phyloP scores from a whole-genome alignment of 2,113 vertebrate genomes.

The Leptodactylus fuscus region DNA sequence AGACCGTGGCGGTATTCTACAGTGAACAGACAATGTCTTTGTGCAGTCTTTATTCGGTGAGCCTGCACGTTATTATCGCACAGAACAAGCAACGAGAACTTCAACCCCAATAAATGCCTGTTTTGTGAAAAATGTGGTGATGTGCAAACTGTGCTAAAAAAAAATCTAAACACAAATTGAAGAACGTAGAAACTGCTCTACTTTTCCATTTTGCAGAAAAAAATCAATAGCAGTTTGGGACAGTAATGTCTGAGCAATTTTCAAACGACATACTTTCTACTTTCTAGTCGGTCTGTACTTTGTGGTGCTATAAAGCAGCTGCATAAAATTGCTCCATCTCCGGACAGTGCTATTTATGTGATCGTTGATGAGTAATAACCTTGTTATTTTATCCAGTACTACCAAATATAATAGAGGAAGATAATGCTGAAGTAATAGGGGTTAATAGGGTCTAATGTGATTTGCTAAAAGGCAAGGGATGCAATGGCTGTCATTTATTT shows the following conservation, averaged over 20 bases:
- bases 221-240: slow-evolving; percentile 48
- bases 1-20: neutral
- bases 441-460: neutral
- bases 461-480: neutral
- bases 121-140: neutral
- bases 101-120: neutral
- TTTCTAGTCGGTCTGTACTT: slow-evolving; percentile 23
- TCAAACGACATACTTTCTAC: slow-evolving; percentile 25
- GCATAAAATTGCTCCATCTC: slow-evolving; percentile 23
- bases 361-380: slow-evolving; percentile 5
- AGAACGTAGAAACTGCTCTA: slow-evolving; percentile 13
- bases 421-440: neutral
- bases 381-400: slow-evolving; percentile 2
- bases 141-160: slow-evolving; percentile 28
- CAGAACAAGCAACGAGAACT: neutral
- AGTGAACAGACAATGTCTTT: neutral
- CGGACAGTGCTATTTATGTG: slow-evolving; percentile 22
- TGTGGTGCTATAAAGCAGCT: slow-evolving; percentile 23
- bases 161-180: slow-evolving; percentile 44
- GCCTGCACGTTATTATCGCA: neutral
- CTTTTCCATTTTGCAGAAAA: slow-evolving; percentile 38
- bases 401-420: neutral
- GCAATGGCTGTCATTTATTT: neutral
- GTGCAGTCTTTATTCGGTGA: neutral
- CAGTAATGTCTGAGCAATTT: slow-evolving; percentile 49